Evolutionary conservation across 2,113 vertebrate species (phyloP), one percentile per base, ranked within the genome.

Genomic region (Parotia lawesii): DNA sequence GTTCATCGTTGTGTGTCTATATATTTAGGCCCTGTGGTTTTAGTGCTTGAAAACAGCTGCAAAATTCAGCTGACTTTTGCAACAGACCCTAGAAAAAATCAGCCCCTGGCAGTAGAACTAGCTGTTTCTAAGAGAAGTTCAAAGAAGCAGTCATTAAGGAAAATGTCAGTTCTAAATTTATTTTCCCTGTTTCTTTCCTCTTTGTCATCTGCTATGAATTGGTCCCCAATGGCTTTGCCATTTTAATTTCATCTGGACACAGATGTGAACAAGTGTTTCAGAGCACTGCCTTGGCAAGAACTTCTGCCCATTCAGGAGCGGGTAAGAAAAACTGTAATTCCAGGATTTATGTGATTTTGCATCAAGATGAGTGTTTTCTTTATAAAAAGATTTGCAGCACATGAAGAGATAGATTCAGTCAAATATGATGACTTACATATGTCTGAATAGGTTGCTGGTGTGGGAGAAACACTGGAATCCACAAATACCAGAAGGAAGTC

Each of bases 1-100:
- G 54, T 75, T 80, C 25, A 57, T 76, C 74, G 47, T 54, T 61
- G 45, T 37, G n/a, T 23, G 60, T 25, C 74, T 81, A 65, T 60
- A 92, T 79, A 87, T 95, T 89, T 83, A 91, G 72, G 87, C 44
- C 93, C 89, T 31, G 44, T 93, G 81, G 89, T 95, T 97, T 96
- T 94, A 96, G 27, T 95, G 53, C 64, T 88, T 64, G 29, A 72
- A 85, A 96, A 87, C 95, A 96, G 90, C 83, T 96, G 95, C 88
- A 93, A 87, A 94, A 80, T 86, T 79, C 19, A 4, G 23, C 87
- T 86, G 71, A 53, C 15, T 87, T 97, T 93, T 72, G 57, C 77
- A 89, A 66, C 51, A 91, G 71, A 87, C 56, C 82, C 64, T 65
- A 37, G 45, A 89, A 95, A 94, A 87, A 60, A 82, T 85, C 70